Conservation (phyloP, 2,797 vertebrate genomes). For the Sphaeramia orbicularis region DNA sequence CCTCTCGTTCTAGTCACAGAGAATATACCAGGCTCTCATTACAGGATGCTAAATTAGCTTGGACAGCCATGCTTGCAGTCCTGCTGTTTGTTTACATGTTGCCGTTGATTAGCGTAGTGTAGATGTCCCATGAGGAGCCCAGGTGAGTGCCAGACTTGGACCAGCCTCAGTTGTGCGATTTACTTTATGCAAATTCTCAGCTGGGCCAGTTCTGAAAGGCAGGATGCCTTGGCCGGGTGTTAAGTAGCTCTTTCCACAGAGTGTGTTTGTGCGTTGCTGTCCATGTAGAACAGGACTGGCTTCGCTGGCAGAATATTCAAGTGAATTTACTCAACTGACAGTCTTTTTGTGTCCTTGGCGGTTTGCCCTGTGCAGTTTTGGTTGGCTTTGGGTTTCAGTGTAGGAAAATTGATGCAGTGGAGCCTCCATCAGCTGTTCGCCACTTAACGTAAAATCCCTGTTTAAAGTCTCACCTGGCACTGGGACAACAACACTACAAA, state of each 20-base stretch:
- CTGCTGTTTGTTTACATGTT: slow-evolving; percentile 26
- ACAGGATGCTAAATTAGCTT: slow-evolving; percentile 16
- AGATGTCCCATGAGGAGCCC: neutral
- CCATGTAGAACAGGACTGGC: slow-evolving; percentile 20
- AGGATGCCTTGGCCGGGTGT: slow-evolving; percentile 7
- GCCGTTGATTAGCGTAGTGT: slow-evolving; percentile 30
- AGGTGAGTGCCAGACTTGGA: slow-evolving; percentile 19
- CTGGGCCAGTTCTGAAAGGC: slow-evolving; percentile 13
- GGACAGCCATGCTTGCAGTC: slow-evolving; percentile 11
- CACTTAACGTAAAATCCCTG: neutral
- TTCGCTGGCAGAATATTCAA: neutral
- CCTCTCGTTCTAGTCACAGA: neutral
- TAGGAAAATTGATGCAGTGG: neutral
- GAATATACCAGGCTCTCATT: slow-evolving; percentile 6
- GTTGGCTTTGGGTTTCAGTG: neutral
- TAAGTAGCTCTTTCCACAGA: neutral
- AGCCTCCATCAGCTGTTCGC: neutral
- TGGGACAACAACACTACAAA: too few species aligned
- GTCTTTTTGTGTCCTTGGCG: neutral
- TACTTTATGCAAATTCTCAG: slow-evolving; percentile 14
- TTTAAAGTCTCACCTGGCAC: neutral
- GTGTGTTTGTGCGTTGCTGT: neutral
- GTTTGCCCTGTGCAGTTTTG: neutral
- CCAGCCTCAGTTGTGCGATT: slow-evolving; percentile 19
- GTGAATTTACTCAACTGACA: neutral